phyloP scores from a whole-genome alignment of 2,113 vertebrate genomes.

The Etia nguti region DNA sequence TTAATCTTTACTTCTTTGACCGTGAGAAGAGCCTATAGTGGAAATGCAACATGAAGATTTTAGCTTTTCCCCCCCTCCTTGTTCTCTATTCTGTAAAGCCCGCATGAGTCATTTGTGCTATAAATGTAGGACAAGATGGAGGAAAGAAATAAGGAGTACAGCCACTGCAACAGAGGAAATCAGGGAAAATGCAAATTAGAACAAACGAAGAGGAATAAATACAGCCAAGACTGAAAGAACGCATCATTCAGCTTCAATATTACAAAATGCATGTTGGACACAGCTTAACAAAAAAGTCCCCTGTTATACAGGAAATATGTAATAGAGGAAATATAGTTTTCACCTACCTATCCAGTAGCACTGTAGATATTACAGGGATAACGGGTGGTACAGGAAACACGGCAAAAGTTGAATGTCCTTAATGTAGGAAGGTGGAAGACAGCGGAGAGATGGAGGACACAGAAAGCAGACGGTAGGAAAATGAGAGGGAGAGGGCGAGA shows the following conservation, averaged over 20 bases:
- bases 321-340: background rate
- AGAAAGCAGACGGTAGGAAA: slow-evolving; percentile 57
- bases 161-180: background rate
- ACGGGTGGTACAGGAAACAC: background rate
- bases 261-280: background rate
- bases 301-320: slow-evolving; percentile 3
- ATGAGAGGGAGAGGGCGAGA: slow-evolving; percentile 41
- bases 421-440: slow-evolving; percentile 40
- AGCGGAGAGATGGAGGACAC: slow-evolving; percentile 66
- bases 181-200: background rate
- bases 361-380: background rate
- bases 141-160: slow-evolving; percentile 20
- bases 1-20: slow-evolving; percentile 2
- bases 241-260: background rate
- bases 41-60: background rate
- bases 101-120: slow-evolving; percentile 52
- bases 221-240: background rate
- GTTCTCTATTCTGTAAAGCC: slow-evolving; percentile 18
- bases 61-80: background rate
- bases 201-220: background rate
- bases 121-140: slow-evolving; percentile 64
- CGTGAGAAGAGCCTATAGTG: background rate
- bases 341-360: slow-evolving; percentile 47
- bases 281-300: background rate
- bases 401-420: slow-evolving; percentile 47